Percentiles rank a stretch among this genome's conserved stretches.
These are phyloP conservation scores for Lateolabrax maculatus DNA, from an alignment of 2,797 vertebrate species.

Conservation along the genomic window DNA sequence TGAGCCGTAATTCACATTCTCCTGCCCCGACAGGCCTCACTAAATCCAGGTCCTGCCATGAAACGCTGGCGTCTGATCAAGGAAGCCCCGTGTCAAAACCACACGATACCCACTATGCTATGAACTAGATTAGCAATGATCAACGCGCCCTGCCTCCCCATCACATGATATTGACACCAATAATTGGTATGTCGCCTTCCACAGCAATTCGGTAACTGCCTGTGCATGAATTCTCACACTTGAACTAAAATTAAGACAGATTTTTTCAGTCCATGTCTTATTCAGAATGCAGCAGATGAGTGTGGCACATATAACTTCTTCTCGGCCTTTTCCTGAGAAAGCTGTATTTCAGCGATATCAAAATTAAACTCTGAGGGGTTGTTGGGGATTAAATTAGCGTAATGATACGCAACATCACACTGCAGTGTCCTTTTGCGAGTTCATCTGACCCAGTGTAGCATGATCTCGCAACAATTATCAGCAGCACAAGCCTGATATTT, in stretches of 20 bases:
- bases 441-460: slow-evolving; percentile 29
- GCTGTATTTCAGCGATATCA: slow-evolving; percentile 36
- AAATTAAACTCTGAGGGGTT: slow-evolving; percentile 46
- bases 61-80: slow-evolving; percentile 68
- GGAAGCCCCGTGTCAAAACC: slow-evolving; percentile 43
- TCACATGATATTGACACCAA: slow-evolving; percentile 40
- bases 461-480: slow-evolving; percentile 50
- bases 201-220: slow-evolving; percentile 20
- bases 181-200: slow-evolving; percentile 47
- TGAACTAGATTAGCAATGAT: slow-evolving; percentile 70
- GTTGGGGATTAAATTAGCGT: slow-evolving; percentile 50
- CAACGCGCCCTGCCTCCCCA: slow-evolving; percentile 28
- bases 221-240: slow-evolving; percentile 31
- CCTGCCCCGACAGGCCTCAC: slow-evolving; percentile 75
- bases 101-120: slow-evolving; percentile 42
- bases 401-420: slow-evolving; percentile 54
- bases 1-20: slow-evolving; percentile 80
- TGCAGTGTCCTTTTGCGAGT: slow-evolving; percentile 40
- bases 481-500: slow-evolving; percentile 43
- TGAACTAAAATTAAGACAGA: slow-evolving; percentile 38
- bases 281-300: slow-evolving; percentile 32
- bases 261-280: slow-evolving; percentile 22
- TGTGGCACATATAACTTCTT: slow-evolving; percentile 29
- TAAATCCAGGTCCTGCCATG: slow-evolving; percentile 73
- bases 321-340: slow-evolving; percentile 21